A percentile compares a stretch with the other conserved stretches of the same genome.
Conservation (phyloP, 2,797 vertebrate genomes). For the Clarias pachynema region DNA sequence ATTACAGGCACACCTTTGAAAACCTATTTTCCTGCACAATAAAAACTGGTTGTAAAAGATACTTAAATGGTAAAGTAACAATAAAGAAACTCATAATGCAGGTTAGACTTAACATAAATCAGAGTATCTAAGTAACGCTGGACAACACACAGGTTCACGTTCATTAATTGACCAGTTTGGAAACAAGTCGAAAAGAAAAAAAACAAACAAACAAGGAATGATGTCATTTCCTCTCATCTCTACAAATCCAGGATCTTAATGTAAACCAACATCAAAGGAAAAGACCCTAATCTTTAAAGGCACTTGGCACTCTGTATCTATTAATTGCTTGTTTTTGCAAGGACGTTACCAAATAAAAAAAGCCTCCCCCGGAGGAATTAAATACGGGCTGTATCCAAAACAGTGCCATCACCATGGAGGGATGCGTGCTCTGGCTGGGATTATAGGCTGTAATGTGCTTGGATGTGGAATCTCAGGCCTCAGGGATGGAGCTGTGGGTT, state of each 20-base stretch:
- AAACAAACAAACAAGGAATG: conserved; percentile 47
- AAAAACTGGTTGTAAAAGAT: conserved; percentile 28
- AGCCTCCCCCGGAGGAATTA: conserved; percentile 40
- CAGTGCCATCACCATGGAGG: conserved; percentile 48
- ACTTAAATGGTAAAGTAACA: conserved; percentile 31
- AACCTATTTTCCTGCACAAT: conserved; percentile 27
- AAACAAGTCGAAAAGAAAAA: conserved; percentile 39
- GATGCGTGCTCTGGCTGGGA: conserved; percentile 43
- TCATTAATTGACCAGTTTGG: conserved; percentile 14
- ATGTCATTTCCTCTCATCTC: conserved; percentile 46
- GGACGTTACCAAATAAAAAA: conserved; percentile 45
- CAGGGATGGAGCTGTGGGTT: conserved; percentile 39
- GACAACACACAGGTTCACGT: background rate
- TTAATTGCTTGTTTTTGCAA: conserved; percentile 51
- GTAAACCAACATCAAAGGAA: conserved; percentile 50
- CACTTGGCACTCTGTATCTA: conserved; percentile 37
- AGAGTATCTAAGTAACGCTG: background rate
- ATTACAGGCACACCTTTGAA: conserved; percentile 37
- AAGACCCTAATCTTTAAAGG: conserved; percentile 27
- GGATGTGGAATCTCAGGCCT: conserved; percentile 44
- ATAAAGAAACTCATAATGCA: conserved; percentile 20
- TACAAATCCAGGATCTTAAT: conserved; percentile 30
- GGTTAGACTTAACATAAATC: conserved; percentile 20
- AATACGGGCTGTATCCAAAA: conserved; percentile 51
- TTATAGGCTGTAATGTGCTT: conserved; percentile 48